Conservation (phyloP, 2,797 vertebrate species). For the Tiaroga cobitis region DNA sequence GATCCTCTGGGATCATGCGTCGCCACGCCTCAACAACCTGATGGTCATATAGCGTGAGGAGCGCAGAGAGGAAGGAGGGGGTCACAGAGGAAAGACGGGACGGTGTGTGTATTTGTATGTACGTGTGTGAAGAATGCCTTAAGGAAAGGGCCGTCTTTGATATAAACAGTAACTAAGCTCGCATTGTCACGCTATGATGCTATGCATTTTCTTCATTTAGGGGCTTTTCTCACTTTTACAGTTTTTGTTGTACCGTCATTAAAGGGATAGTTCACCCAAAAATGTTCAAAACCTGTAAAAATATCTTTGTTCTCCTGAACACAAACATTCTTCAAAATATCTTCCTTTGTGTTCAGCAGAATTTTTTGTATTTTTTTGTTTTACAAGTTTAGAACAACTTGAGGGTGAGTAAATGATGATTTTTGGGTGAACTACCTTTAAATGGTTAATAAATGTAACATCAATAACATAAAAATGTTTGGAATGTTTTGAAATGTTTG, state of each 20-base stretch:
- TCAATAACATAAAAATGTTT: neutral
- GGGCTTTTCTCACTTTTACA: neutral
- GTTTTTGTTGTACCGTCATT: neutral
- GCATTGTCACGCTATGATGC: constrained; percentile 48
- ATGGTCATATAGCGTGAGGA: constrained; percentile 67
- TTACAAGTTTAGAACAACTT: neutral
- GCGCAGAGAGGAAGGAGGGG: constrained; percentile 48
- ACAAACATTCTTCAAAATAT: too few species aligned
- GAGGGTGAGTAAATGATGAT: neutral
- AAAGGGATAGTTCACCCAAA: neutral
- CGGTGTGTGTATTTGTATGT: constrained; percentile 27
- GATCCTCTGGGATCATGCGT: constrained; percentile 43
- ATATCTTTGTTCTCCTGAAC: too few species aligned
- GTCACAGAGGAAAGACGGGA: constrained; percentile 48
- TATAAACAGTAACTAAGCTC: constrained; percentile 42
- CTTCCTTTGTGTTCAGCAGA: too few species aligned
- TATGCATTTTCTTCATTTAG: neutral
- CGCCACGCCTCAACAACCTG: constrained; percentile 63
- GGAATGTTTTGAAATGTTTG: neutral
- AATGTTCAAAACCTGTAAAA: neutral
- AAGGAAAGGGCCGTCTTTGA: constrained; percentile 54
- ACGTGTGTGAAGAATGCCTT: constrained; percentile 16
- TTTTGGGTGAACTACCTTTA: neutral
- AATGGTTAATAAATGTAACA: neutral
- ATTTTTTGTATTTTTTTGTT: too few species aligned